These are phyloP conservation scores for Steinernema hermaphroditum DNA, from an alignment of 2,888 invertebrate genomes.

Conservation along the genomic window DNA sequence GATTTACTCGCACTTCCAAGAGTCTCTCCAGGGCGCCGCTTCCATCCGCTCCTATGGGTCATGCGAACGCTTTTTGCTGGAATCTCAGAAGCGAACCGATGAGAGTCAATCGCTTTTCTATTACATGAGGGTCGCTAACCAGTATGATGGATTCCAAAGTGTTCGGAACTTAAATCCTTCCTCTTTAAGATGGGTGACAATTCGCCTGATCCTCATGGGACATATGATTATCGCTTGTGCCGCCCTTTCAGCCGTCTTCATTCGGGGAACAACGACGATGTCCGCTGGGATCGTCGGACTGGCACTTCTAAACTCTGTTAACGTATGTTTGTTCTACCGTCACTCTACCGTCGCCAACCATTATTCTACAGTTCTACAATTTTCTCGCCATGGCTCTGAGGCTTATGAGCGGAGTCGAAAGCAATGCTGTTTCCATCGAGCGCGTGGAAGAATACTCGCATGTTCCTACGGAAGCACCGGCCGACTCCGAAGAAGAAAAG, in stretches of 20 bases:
- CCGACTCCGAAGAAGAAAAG: background rate
- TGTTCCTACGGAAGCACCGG: constrained; percentile 69
- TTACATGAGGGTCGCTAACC: constrained; percentile 64
- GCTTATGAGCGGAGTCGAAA: constrained; percentile 77
- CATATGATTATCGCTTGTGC: constrained; percentile 72
- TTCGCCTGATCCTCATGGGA: constrained; percentile 70
- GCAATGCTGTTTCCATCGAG: constrained; percentile 67
- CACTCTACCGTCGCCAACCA: too few relatives aligned
- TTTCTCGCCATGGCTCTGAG: constrained; percentile 84
- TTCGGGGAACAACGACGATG: constrained; percentile 66
- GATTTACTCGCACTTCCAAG: constrained; percentile 93
- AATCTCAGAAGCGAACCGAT: constrained; percentile 87
- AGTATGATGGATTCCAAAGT: constrained; percentile 70
- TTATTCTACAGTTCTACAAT: constrained; percentile 73
- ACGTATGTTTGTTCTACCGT: constrained; percentile 51
- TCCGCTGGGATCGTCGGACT: constrained; percentile 71
- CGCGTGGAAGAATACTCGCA: constrained; percentile 65
- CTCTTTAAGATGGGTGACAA: constrained; percentile 59
- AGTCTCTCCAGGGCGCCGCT: constrained; percentile 77
- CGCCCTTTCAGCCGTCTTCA: constrained; percentile 72
- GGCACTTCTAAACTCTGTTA: constrained; percentile 70
- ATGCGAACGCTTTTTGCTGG: constrained; percentile 73
- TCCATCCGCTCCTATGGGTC: constrained; percentile 67
- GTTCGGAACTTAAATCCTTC: too few relatives aligned
- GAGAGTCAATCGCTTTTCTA: constrained; percentile 62